These are phyloP conservation scores for Meloidogyne chitwoodi DNA, from an alignment of 1,140 invertebrate genomes.

Conservation along the genomic window DNA sequence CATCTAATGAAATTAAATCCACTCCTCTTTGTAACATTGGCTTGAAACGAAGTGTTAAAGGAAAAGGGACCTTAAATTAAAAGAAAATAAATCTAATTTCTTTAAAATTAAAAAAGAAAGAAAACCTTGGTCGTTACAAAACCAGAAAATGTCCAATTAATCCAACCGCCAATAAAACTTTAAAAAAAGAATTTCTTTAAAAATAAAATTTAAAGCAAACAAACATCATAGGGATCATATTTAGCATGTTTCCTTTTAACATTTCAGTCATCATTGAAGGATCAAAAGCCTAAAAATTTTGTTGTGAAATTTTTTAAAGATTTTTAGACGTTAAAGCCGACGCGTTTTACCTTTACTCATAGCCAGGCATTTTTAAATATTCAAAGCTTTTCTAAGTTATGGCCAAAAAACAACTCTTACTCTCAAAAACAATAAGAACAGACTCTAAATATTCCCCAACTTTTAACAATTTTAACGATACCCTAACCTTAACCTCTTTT, in stretches of 20 bases:
- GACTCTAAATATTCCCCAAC: too few species aligned
- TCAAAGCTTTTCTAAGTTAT: too few species aligned
- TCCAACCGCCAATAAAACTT: constrained; percentile 73
- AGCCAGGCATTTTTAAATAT: too few species aligned
- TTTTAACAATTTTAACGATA: too few species aligned
- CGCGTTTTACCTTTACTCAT: too few species aligned
- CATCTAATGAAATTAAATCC: constrained; percentile 87
- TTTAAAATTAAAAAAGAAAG: neutral
- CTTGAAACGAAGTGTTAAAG: constrained; percentile 91
- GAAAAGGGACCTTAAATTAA: constrained; percentile 79
- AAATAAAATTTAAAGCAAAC: constrained; percentile 1
- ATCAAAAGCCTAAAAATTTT: constrained; percentile 65
- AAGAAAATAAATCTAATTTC: neutral
- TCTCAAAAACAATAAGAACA: too few species aligned
- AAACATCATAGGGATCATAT: constrained; percentile 48
- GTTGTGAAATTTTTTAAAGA: neutral
- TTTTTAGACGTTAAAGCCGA: too few species aligned
- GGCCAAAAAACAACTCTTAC: too few species aligned
- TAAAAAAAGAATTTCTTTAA: neutral
- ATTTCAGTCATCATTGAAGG: constrained; percentile 84
- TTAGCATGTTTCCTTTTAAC: constrained; percentile 36
- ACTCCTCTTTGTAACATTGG: constrained; percentile 98
- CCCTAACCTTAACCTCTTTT: too few species aligned
- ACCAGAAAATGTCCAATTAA: constrained; percentile 99
- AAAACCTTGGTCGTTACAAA: constrained; percentile 83